phyloP scores from a whole-genome alignment of 2,113 vertebrate genomes.

The Acinonyx jubatus region DNA sequence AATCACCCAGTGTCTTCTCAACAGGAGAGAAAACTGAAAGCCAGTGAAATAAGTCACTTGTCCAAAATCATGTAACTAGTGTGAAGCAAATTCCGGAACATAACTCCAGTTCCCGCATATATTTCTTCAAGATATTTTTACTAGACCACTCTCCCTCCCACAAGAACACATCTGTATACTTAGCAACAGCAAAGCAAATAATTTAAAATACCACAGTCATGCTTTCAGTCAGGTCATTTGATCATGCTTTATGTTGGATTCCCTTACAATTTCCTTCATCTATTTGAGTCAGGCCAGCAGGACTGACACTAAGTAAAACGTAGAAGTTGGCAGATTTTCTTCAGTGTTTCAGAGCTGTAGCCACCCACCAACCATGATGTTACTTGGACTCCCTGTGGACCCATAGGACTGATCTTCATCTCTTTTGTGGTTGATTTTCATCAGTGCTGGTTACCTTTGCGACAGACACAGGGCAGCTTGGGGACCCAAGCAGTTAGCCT shows the following conservation, averaged over 20 bases:
- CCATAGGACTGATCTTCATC: background rate
- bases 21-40: background rate
- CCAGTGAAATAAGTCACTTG: background rate
- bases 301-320: background rate
- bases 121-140: background rate
- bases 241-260: background rate
- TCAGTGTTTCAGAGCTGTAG: background rate
- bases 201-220: background rate
- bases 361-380: background rate
- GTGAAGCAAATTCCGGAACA: slow-evolving; percentile 3
- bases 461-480: background rate
- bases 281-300: background rate
- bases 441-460: background rate
- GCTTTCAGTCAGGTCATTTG: background rate
- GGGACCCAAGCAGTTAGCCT: background rate
- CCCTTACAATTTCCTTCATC: background rate
- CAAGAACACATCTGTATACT: background rate
- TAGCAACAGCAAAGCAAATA: background rate
- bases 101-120: background rate
- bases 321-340: background rate
- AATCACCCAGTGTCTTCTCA: background rate
- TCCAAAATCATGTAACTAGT: background rate
- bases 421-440: background rate
- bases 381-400: background rate
- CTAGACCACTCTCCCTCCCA: background rate